A percentile compares a stretch with the other conserved stretches of the same genome.
Evolutionary conservation across 2,888 invertebrate species (phyloP).

Genomic region (Tanypteryx hageni): DNA sequence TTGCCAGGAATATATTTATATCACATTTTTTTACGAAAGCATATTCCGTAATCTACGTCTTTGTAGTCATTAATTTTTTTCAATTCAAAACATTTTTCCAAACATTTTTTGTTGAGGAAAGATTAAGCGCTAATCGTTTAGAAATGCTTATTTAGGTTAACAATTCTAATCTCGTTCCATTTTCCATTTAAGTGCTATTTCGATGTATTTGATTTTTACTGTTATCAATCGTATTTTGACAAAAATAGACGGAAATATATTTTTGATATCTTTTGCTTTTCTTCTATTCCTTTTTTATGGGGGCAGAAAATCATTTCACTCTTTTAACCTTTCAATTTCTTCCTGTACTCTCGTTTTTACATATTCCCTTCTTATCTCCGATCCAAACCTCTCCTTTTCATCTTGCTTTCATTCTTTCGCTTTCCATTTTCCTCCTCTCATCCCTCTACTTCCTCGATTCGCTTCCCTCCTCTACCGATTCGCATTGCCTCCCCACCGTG

Average conservation of each 20-base stretch:
- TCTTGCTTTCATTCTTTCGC: background rate
- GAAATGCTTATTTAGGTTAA: no score
- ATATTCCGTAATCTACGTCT: background rate
- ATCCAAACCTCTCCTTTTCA: background rate
- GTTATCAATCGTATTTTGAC: background rate
- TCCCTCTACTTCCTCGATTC: background rate
- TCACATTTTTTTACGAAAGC: background rate
- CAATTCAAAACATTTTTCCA: background rate
- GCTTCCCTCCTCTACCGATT: background rate
- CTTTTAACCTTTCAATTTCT: background rate
- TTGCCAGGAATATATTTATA: no score
- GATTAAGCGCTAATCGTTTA: no score
- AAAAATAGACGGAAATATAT: background rate
- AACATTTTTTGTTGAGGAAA: background rate
- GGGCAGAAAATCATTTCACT: background rate
- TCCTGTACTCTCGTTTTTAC: background rate
- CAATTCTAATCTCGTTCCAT: no score
- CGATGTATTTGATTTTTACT: background rate
- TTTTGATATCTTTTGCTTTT: background rate
- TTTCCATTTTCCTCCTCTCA: background rate
- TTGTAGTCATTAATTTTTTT: background rate
- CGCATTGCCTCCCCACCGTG: background rate
- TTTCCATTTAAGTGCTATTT: no score
- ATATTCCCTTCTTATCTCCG: background rate
- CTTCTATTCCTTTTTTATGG: background rate